Percentiles rank a stretch among this genome's conserved stretches.
Evolutionary conservation across 2,113 vertebrate species (phyloP).

Genomic region (Vulpes lagopus): DNA sequence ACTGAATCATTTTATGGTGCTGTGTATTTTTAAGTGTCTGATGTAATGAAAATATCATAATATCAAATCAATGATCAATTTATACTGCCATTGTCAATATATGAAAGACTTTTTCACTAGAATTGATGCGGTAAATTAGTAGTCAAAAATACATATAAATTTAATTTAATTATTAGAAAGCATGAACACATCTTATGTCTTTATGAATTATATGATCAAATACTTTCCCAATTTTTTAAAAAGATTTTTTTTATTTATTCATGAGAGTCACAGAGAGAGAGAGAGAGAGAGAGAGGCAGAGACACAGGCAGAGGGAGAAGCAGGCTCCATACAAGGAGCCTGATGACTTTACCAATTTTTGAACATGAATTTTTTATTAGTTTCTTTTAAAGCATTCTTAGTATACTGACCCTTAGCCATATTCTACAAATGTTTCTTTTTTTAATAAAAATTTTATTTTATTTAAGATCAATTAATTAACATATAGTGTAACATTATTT

Average conservation of each 20-base stretch:
- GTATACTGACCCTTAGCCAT: not conserved
- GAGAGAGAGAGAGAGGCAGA: too few species aligned
- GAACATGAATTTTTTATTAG: not conserved
- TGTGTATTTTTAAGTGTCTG: not conserved
- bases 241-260: too few species aligned
- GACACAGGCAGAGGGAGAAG: too few species aligned
- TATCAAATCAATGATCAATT: not conserved
- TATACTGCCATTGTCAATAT: not conserved
- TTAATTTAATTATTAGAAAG: not conserved
- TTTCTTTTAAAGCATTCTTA: not conserved
- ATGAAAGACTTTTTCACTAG: not conserved
- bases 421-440: not conserved
- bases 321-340: too few species aligned
- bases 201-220: not conserved
- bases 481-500: too few species aligned
- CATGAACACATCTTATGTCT: not conserved
- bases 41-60: not conserved
- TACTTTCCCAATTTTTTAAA: too few species aligned
- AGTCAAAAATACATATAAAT: not conserved
- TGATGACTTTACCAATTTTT: not conserved
- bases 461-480: too few species aligned
- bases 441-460: too few species aligned
- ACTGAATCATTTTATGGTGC: not conserved
- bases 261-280: too few species aligned
- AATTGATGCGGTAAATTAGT: not conserved